These are phyloP conservation scores for Merodon equestris DNA, from an alignment of 2,888 invertebrate genomes.

Conservation along the genomic window DNA sequence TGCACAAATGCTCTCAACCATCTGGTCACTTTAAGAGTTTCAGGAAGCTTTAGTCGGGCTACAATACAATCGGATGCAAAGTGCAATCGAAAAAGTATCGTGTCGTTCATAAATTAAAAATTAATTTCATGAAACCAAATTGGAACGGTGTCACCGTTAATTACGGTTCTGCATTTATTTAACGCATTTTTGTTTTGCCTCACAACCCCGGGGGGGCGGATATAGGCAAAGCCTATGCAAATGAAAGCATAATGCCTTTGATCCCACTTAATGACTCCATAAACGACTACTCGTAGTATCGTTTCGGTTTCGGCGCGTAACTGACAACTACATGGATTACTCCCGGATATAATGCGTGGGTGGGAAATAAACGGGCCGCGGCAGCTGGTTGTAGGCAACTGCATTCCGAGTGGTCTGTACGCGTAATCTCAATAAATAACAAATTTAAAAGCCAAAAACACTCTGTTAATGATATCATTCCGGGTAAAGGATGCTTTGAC, in stretches of 20 bases:
- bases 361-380: constrained; percentile 46
- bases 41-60: no score
- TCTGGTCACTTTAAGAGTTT: no score
- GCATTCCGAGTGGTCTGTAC: neutral
- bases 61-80: no score
- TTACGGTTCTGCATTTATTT: constrained; percentile 43
- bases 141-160: constrained; percentile 52
- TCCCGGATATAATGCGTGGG: constrained; percentile 36
- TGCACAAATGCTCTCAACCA: no score
- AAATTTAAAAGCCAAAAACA: constrained; percentile 56
- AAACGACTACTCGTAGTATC: constrained; percentile 47
- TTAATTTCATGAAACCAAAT: constrained; percentile 32
- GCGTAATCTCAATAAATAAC: constrained; percentile 43
- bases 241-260: constrained; percentile 62
- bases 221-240: constrained; percentile 40
- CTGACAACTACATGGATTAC: constrained; percentile 62
- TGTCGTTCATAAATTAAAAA: constrained; percentile 46
- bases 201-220: neutral
- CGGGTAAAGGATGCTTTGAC: constrained; percentile 9
- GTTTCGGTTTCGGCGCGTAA: constrained; percentile 19
- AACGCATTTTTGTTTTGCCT: constrained; percentile 16
- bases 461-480: constrained; percentile 57
- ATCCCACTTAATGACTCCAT: constrained; percentile 65
- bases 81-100: neutral
- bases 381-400: neutral